Evolutionary conservation across 2,888 invertebrate genomes (phyloP).

Genomic region (Sarcophaga carnaria): DNA sequence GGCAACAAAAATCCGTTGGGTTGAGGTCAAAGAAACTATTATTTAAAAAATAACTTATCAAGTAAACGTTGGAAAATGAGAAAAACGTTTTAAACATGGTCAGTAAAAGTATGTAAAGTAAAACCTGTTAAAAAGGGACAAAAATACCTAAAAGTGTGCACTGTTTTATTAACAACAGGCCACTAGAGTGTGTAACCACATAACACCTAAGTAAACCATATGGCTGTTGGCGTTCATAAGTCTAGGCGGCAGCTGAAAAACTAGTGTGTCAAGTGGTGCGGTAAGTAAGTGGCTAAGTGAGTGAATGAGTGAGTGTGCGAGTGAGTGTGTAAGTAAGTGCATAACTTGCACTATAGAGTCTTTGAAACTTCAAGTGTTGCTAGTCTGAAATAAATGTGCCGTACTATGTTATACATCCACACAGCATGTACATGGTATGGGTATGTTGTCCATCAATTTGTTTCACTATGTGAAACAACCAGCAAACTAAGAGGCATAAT

Average conservation of each 20-base stretch:
- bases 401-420: not conserved
- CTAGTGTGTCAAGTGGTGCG: not conserved
- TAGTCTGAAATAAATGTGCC: not conserved
- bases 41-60: not conserved
- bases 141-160: not conserved
- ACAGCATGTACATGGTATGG: not conserved
- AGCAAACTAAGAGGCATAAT: not conserved
- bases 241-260: not conserved
- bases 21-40: constrained; percentile 59
- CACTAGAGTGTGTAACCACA: not conserved
- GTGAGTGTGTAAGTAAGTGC: constrained; percentile 7
- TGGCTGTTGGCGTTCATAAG: too few species aligned
- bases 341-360: not conserved
- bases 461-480: not conserved
- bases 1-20: not conserved
- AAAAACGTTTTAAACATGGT: not conserved
- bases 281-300: not conserved
- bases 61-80: not conserved
- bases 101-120: not conserved
- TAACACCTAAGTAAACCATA: not conserved
- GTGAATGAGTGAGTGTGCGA: constrained; percentile 21
- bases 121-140: not conserved
- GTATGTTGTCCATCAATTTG: constrained; percentile 51
- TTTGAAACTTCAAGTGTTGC: constrained; percentile 29
- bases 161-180: not conserved